Evolutionary conservation across 1,140 invertebrate genomes (phyloP).

Genomic region (Calliopsis andreniformis): DNA sequence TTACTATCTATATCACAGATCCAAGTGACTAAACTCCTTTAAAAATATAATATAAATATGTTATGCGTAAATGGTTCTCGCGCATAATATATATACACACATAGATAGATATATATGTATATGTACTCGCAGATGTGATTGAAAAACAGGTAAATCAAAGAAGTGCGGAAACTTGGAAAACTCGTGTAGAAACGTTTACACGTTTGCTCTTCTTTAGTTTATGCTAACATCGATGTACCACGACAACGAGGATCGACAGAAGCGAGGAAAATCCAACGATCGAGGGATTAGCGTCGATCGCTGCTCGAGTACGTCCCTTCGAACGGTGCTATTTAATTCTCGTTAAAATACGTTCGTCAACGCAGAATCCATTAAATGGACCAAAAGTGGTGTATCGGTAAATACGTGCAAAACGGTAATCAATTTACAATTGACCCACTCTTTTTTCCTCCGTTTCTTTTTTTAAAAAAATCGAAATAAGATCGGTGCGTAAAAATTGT

Average conservation of each 20-base stretch:
- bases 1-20: slow-evolving; percentile 83
- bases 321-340: slow-evolving; percentile 51
- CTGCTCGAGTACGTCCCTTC: slow-evolving; percentile 20
- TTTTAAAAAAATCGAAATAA: slow-evolving; percentile 30
- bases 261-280: slow-evolving; percentile 5
- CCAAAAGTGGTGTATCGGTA: slow-evolving; percentile 15
- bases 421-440: slow-evolving; percentile 56
- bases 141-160: slow-evolving; percentile 67
- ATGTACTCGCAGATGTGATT: slow-evolving; percentile 72
- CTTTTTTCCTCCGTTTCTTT: not conserved
- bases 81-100: slow-evolving; percentile 46
- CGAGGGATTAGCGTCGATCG: slow-evolving; percentile 8
- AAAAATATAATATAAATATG: slow-evolving; percentile 82
- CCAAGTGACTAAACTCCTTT: slow-evolving; percentile 82
- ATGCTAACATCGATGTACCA: slow-evolving; percentile 57
- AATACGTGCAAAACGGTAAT: slow-evolving; percentile 42
- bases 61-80: slow-evolving; percentile 71
- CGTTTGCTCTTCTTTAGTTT: slow-evolving; percentile 48
- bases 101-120: slow-evolving; percentile 70
- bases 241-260: slow-evolving; percentile 29
- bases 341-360: slow-evolving; percentile 47
- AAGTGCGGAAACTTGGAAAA: slow-evolving; percentile 57
- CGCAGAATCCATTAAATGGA: slow-evolving; percentile 51
- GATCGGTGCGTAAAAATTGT: slow-evolving; percentile 33
- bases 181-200: slow-evolving; percentile 48